Base-by-base conservation (phyloP, 2,113 vertebrate genomes). In the Cacatua alba region DNA sequence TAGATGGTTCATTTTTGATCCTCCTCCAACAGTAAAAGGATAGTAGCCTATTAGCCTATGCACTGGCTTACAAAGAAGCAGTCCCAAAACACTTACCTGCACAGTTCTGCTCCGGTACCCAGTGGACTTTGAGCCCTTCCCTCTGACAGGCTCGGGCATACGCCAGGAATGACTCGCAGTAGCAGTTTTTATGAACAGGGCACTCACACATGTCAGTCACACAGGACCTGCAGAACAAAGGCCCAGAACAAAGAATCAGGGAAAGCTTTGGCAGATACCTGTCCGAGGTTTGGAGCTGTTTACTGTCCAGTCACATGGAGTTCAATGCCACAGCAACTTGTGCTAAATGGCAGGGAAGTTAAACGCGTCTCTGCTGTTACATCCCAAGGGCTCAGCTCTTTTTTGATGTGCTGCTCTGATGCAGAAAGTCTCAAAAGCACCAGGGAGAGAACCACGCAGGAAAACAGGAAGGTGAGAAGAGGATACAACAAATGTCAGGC, bases 191-290 rank as follows among this genome's bases (percentile, higher is more conserved):
- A 97, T 99, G 99, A 72, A 99, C 97, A 0, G 99, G 99, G 85
- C 99, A 99, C 91, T 99, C 99, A 6, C 99, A 99, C 99, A 99
- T 99, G 93, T 99, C 99, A 31, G 99, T 99, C 88, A 99, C 98
- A 51, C 99, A 99, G 19, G 99, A 99, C 97, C 99, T 99, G 88
- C 24, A 75, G 84, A 78, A 94, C 26, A 96, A 83, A 95, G 76
- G 9, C 76, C 5, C 83, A 55, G 12, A 80, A 92, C 15, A 95
- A 59, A 41, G 70, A 16, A 95, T 72, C 31, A 74, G 82, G 55
- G 48, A 46, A 87, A 92, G 51, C 41, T 76, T 67, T 59, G 39
- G 52, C 25, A 83, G 23, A 19, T 44, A 70, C 2, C 41, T 76
- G 24, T 9, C 31, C 0, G 0, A 78, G 62, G 15, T n/a, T 46